Evolutionary conservation across 2,113 vertebrate genomes (phyloP), one percentile per base, ranked within the genome.

Genomic region (Gopherus evgoodei): DNA sequence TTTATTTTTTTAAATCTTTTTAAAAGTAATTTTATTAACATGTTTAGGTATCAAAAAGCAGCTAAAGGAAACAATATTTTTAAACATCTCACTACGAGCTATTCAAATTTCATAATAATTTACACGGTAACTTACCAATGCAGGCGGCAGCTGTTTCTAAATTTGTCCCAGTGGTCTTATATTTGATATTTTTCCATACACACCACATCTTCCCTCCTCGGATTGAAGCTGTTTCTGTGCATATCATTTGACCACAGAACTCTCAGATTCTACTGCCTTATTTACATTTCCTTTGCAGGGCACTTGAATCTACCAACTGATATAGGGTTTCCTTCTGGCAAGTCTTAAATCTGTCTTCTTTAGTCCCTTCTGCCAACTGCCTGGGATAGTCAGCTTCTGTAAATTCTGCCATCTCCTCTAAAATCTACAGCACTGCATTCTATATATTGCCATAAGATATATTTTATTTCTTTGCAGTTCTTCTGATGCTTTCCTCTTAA

Each of bases 281-380:
- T 93, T 97, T 85, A 88, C 93, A 76, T 89, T 47, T 93, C 50
- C 94, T 87, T 54, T 82, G 72, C 94, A 91, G 91, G 92, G 85
- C 83, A 72, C 91, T 96, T 35, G 56, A 88, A 85, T 89, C 95
- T 84, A 25, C 27, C 85, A 84, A 86, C n/a, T 90, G 93, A 81
- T 94, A 76, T 0, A 96, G 69, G 29, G 79, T 88, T 97, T 97
- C 94, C 89, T 97, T 91, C 91, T 97, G 94, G 84, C 42, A 91
- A 98, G 78, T 38, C 93, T 94, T 91, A 91, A 86, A 97, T 97
- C 96, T 91, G 83, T 88, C 87, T 29, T 59, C 93, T 93, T 86
- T 5, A 86, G 86, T 88, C 87, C 42, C 10, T 94, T 88, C 94
- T 96, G 94, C 95, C 95, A 96, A 76, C 72, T 84, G 93, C 82